Conservation (phyloP, 1,140 invertebrate genomes). For the honey bee (Apis mellifera) region DNA sequence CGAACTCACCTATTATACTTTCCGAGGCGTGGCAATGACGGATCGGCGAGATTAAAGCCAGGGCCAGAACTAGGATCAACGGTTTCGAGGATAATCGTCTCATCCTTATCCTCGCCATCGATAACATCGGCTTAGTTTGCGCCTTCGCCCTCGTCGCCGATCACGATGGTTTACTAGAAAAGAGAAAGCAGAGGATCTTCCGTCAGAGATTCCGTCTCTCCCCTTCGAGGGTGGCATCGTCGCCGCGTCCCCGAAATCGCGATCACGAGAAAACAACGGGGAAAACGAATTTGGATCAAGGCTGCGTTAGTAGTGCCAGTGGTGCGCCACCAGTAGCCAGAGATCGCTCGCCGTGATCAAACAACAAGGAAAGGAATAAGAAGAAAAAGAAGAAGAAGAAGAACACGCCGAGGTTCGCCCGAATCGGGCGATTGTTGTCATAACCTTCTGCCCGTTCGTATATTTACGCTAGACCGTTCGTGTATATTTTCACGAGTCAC, state of each 20-base stretch:
- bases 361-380: background rate
- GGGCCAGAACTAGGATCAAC: conserved; percentile 60
- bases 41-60: conserved; percentile 57
- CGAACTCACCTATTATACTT: conserved; percentile 74
- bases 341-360: background rate
- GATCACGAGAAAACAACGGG: background rate
- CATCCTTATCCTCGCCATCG: conserved; percentile 48
- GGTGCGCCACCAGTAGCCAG: background rate
- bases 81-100: conserved; percentile 48
- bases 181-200: conserved; percentile 12
- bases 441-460: conserved; percentile 32
- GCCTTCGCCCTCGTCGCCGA: conserved; percentile 1
- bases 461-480: conserved; percentile 34
- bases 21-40: conserved; percentile 66
- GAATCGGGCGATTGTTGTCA: conserved; percentile 29
- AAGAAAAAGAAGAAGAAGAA: background rate
- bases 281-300: conserved; percentile 29
- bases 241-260: background rate
- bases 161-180: conserved; percentile 46
- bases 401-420: background rate
- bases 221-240: background rate
- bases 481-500: conserved; percentile 47
- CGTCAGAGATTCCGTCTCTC: background rate
- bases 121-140: conserved; percentile 30
- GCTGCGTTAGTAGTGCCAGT: background rate